Base-by-base conservation (phyloP, 2,113 vertebrate species). In the Ibidorhyncha struthersii region DNA sequence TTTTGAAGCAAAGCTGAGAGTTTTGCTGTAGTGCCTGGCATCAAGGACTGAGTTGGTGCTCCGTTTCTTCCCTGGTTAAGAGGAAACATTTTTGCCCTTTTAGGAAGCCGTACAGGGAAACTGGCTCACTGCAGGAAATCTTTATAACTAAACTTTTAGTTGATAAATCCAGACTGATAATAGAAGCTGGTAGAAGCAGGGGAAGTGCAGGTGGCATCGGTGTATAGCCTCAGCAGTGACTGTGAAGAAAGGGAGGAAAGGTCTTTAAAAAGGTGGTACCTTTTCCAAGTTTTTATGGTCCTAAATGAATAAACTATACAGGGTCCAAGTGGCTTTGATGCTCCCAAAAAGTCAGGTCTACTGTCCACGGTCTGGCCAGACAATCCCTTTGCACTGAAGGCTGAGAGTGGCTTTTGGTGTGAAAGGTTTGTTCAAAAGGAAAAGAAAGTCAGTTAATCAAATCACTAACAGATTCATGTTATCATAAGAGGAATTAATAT, bases 71-170 rank as follows among this genome's bases (percentile, higher is more conserved):
- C 25, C 69, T 79, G 34, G 38, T 82, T 79, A 21, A 55, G 40
- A 72, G 30, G 59, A 91, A 86, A 79, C 56, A 30, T 88, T 94
- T 92, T 92, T 77, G 61, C 74, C 77, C 93, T 95, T 95, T 94
- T 41, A 45, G 82, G 36, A 91, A 93, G 32, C 45, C 1, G n/a
- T 32, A 38, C 65, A 71, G 73, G 66, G 85, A 95, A 79, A 80
- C 82, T 38, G 59, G 20, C 50, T 81, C 26, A 10, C 67, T 73
- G 50, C n/a, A 5, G 65, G 55, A 63, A 74, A 67, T 50, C 71
- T 67, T 90, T 56, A 21, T 4, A 2, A 14, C 18, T n/a, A 7
- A 81, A 40, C 34, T 70, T 74, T 36, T 16, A 21, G 25, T 38
- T 71, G 73, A 12, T 79, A 50, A 84, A 71, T 36, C 47, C 4